These are phyloP conservation scores for Coryphaenoides rupestris DNA, from an alignment of 2,113 vertebrate species.

Conservation along the genomic window DNA sequence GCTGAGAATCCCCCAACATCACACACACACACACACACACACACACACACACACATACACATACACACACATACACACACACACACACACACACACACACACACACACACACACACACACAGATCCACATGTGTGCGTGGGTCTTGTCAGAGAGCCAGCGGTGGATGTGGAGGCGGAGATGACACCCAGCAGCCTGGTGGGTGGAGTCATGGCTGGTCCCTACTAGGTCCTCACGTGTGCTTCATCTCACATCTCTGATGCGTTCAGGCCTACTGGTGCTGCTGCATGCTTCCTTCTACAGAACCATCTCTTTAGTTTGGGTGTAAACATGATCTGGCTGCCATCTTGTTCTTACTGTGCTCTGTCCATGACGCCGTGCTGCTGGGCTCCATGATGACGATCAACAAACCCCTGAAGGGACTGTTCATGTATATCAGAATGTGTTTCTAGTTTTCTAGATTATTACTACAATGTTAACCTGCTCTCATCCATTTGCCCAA, in stretches of 20 bases:
- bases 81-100: background rate
- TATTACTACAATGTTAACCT: too few species aligned
- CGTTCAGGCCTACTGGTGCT: background rate
- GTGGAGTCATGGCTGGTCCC: constrained; percentile 15
- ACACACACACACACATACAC: background rate
- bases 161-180: constrained; percentile 6
- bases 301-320: background rate
- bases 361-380: constrained; percentile 7
- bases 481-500: too few species aligned
- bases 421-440: too few species aligned
- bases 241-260: constrained; percentile 22
- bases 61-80: background rate
- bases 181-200: constrained; percentile 7
- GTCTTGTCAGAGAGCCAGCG: constrained; percentile 12
- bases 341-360: background rate
- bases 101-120: constrained; percentile 2
- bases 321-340: background rate
- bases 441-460: too few species aligned
- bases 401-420: too few species aligned
- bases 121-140: background rate
- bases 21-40: background rate
- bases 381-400: constrained; percentile 15
- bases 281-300: background rate
- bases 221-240: constrained; percentile 14
- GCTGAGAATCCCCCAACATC: constrained; percentile 1